phyloP scores from a whole-genome alignment of 2,797 vertebrate species.

The Dryobates pubescens region DNA sequence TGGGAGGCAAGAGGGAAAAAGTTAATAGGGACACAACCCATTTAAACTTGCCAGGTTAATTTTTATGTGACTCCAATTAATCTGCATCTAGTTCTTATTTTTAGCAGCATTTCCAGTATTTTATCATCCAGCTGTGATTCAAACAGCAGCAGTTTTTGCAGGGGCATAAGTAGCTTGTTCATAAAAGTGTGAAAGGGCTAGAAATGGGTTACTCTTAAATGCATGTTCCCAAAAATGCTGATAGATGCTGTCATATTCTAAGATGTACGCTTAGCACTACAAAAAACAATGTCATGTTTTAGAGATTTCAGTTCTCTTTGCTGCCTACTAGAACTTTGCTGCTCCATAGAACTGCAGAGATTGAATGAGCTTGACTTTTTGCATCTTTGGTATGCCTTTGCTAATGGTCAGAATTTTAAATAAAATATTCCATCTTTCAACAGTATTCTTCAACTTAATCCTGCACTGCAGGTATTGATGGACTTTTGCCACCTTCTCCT shows the following conservation, averaged over 20 bases:
- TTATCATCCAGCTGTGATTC: neutral
- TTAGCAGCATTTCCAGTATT: neutral
- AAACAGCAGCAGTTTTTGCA: neutral
- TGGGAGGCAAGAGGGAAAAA: neutral
- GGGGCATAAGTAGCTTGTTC: neutral
- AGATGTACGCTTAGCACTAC: neutral
- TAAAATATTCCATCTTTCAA: neutral
- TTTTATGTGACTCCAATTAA: neutral
- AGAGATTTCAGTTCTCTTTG: constrained; percentile 14
- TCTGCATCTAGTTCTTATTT: neutral
- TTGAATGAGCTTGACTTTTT: neutral
- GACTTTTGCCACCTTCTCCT: neutral
- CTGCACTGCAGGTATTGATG: neutral
- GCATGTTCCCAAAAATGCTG: constrained; percentile 44
- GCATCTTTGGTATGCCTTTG: neutral
- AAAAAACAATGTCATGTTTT: neutral
- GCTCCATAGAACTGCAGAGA: neutral
- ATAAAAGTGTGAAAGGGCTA: constrained; percentile 15
- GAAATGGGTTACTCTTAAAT: constrained; percentile 15
- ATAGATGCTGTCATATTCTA: neutral
- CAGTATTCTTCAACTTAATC: neutral
- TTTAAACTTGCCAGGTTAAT: neutral
- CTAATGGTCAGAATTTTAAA: neutral
- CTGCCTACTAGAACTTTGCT: neutral
- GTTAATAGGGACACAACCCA: neutral